These are phyloP conservation scores for Pteropus rufus DNA, from an alignment of 2,797 vertebrate genomes.

Conservation along the genomic window DNA sequence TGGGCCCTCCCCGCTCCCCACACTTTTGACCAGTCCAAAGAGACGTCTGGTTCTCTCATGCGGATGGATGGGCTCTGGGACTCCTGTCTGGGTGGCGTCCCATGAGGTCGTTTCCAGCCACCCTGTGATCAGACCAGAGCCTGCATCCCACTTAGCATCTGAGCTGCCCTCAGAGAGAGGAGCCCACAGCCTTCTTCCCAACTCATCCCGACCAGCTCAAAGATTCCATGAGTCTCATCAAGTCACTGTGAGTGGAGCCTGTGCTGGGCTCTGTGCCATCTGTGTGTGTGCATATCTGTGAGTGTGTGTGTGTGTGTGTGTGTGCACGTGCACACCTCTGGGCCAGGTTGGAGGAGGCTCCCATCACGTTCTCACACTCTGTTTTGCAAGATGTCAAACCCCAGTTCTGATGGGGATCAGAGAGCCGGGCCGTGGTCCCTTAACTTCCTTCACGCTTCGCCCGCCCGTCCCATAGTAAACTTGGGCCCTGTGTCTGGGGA, in stretches of 20 bases:
- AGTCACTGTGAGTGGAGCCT: conserved; percentile 72
- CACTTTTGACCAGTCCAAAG: conserved; percentile 4
- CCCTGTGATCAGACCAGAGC: conserved; percentile 36
- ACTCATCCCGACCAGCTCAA: conserved; percentile 16
- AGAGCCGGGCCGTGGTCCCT: not conserved
- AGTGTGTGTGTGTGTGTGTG: not conserved
- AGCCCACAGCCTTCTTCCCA: conserved; percentile 20
- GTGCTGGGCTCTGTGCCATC: not conserved
- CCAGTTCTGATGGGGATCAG: not conserved
- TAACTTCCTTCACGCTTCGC: not conserved
- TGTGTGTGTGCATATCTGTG: not conserved
- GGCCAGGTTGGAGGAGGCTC: not conserved
- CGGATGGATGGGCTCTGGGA: not conserved
- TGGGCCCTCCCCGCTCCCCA: not conserved
- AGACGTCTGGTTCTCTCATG: conserved; percentile 32
- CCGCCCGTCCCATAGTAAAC: not conserved
- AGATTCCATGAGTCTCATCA: conserved; percentile 44
- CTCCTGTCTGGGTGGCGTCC: not conserved
- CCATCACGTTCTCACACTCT: not conserved
- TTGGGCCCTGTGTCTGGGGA: not conserved
- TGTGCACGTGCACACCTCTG: not conserved
- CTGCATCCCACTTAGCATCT: not conserved
- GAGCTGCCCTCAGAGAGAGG: conserved; percentile 67
- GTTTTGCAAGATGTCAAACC: not conserved
- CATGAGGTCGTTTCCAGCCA: not conserved